A percentile compares a stretch with the other conserved stretches of the same genome.
Conservation (phyloP, 2,113 vertebrate genomes). For the Chitala chitala region DNA sequence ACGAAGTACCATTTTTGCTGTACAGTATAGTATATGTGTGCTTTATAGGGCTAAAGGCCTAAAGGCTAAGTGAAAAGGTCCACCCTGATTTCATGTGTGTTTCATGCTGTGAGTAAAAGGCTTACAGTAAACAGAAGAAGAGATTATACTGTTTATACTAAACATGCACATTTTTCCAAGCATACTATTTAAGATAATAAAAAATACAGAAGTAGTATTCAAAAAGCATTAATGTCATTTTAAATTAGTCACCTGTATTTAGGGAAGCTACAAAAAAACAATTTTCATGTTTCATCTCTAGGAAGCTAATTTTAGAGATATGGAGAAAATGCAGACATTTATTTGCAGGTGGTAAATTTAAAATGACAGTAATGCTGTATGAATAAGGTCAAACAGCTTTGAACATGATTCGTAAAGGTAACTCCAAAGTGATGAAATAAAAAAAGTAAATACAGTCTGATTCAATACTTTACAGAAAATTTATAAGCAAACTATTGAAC, state of each 20-base stretch:
- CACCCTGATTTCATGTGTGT: conserved; percentile 32
- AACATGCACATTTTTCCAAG: conserved; percentile 34
- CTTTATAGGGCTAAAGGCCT: background rate
- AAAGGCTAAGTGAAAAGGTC: conserved; percentile 19
- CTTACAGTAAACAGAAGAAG: conserved; percentile 44
- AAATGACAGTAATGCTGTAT: background rate
- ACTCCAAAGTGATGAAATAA: background rate
- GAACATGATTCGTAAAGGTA: background rate
- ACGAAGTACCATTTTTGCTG: background rate
- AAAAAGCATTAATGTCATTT: conserved; percentile 26
- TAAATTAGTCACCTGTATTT: conserved; percentile 31
- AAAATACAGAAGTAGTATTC: conserved; percentile 37
- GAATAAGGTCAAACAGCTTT: background rate
- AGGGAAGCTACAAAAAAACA: background rate
- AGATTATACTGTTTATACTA: conserved; percentile 49
- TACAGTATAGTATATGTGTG: background rate
- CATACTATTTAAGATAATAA: conserved; percentile 41
- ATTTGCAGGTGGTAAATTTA: conserved; percentile 12
- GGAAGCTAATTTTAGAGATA: conserved; percentile 14
- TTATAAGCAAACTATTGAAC: background rate
- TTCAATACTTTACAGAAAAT: background rate
- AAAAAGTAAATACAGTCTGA: conserved; percentile 4
- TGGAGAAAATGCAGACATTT: background rate
- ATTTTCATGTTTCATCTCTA: background rate
- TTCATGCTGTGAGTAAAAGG: conserved; percentile 37